Base-by-base conservation (phyloP, 1,140 invertebrate species). In the Acyrthosiphon pisum region DNA sequence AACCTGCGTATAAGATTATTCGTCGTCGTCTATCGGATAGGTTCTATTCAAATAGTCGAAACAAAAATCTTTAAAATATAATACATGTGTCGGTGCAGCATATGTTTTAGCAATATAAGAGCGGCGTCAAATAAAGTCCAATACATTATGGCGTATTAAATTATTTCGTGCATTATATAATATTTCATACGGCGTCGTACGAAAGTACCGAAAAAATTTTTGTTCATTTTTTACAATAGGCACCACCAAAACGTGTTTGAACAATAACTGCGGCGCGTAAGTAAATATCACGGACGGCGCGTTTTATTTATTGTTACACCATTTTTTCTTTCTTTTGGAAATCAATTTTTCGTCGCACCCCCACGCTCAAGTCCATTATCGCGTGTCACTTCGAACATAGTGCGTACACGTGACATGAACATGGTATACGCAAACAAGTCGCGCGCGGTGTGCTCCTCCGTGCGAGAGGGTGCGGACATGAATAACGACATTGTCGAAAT, bases 261-360 rank as follows among this genome's bases (percentile, higher is more conserved):
- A 89, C 88, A 37, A 56, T 35, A 7, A 56, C 30, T 76, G n/a
- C 35, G 22, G n/a, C 35, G 22, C 35, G 50, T 56, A 56, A 37
- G 88, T 11, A 56, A 89, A 89, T 89, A 88, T 30, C 18, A 87
- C 18, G 44, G 30, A 53, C 35, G 35, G 35, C 2, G 35, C 46
- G 56, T 89, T 89, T 89, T 56, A 41, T 89, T 89, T 89, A 89
- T 50, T 37, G 87, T 53, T 53, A 26, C 53, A 37, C 53, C 56
- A 14, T 56, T 89, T 35, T 89, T 46, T 46, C n/a, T 83, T 86
- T 18, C 23, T 46, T 53, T 35, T 2, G n/a, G 44, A 91, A 91
- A 91, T 91, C 90, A 46, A 91, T 91, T 91, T 91, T 44, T 41
- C 50, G 87, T 46, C 90, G 41, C 41, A n/a, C 90, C 90, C 60